Evolutionary conservation across 2,888 invertebrate genomes (phyloP).

Genomic region (Cosmia pyralina): DNA sequence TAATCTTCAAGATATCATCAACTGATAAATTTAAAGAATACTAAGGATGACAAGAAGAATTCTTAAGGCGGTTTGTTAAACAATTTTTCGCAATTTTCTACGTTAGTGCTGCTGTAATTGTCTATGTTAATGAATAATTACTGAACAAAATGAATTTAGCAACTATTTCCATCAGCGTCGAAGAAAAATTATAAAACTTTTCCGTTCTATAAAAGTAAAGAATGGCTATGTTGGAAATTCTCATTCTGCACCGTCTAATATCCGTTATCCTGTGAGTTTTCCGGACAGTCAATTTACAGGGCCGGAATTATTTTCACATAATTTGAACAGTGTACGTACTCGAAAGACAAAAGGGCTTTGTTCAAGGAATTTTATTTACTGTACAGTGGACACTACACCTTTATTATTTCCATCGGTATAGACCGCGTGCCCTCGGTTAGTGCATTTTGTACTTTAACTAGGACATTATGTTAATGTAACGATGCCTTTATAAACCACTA

Average conservation of each 20-base stretch:
- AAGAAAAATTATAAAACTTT: constrained; percentile 36
- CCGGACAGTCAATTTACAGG: constrained; percentile 43
- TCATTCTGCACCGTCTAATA: constrained; percentile 22
- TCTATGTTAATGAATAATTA: constrained; percentile 9
- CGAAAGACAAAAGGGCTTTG: constrained; percentile 40
- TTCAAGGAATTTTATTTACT: constrained; percentile 45
- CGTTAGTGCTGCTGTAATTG: no score
- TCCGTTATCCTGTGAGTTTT: constrained; percentile 35
- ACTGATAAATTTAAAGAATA: not conserved
- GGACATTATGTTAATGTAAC: constrained; percentile 49
- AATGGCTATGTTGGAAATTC: constrained; percentile 14
- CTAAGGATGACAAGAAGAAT: not conserved
- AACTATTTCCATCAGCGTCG: constrained; percentile 37
- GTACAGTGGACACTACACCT: constrained; percentile 10
- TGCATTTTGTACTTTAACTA: constrained; percentile 25
- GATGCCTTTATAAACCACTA: constrained; percentile 21
- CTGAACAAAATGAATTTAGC: constrained; percentile 3
- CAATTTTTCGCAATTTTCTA: not conserved
- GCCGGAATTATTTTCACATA: constrained; percentile 57
- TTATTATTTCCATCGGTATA: constrained; percentile 34
- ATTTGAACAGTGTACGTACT: constrained; percentile 45
- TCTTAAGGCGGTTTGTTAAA: not conserved
- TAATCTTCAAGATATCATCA: constrained; percentile 6
- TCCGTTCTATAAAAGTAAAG: constrained; percentile 29
- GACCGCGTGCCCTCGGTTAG: constrained; percentile 8